Evolutionary conservation across 1,140 invertebrate genomes (phyloP).

Genomic region (Drosophila watanabei): DNA sequence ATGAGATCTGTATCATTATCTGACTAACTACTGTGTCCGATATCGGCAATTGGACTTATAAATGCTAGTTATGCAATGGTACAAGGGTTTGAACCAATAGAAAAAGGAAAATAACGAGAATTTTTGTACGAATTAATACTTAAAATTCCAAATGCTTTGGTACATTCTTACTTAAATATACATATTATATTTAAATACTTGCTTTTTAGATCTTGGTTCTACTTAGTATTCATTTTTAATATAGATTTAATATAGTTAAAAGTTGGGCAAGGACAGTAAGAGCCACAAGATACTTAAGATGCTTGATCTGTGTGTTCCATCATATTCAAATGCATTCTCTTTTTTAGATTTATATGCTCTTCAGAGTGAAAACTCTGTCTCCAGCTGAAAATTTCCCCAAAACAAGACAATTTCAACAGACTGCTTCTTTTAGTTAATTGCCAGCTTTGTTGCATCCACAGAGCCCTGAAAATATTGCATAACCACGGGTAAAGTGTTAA

Average conservation of each 20-base stretch:
- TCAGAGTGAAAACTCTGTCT: too few species aligned
- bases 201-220: too few species aligned
- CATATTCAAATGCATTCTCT: too few species aligned
- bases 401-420: background rate
- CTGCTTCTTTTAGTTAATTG: slow-evolving; percentile 28
- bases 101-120: background rate
- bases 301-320: too few species aligned
- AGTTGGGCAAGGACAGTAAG: too few species aligned
- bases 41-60: background rate
- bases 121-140: background rate
- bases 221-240: too few species aligned
- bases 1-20: slow-evolving; percentile 12
- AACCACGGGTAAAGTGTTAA: slow-evolving; percentile 16
- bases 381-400: background rate
- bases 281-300: too few species aligned
- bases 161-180: too few species aligned
- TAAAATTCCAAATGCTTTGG: background rate
- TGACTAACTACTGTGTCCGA: slow-evolving; percentile 1
- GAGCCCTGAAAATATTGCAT: slow-evolving; percentile 37
- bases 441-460: slow-evolving; percentile 20
- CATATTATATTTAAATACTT: too few species aligned
- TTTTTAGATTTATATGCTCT: too few species aligned
- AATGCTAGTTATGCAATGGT: background rate
- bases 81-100: background rate
- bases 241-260: too few species aligned